phyloP scores from a whole-genome alignment of 2,113 vertebrate genomes.

The Catharus fuscescens region DNA sequence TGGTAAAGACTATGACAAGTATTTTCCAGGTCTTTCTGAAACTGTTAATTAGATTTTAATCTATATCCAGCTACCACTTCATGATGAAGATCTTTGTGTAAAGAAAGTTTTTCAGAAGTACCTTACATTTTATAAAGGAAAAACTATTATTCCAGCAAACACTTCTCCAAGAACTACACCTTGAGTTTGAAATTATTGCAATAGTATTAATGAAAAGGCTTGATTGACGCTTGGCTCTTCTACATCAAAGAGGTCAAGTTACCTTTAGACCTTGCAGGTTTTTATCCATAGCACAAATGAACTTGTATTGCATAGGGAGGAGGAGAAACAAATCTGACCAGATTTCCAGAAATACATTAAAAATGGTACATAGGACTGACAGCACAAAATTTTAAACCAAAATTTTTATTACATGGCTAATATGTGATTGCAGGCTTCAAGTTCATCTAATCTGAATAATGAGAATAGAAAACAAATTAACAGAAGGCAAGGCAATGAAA shows the following conservation, averaged over 20 bases:
- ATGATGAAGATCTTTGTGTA: neutral
- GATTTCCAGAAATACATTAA: neutral
- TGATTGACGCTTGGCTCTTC: neutral
- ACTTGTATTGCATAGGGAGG: neutral
- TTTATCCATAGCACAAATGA: neutral
- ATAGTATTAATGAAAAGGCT: neutral
- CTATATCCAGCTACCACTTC: accelerated
- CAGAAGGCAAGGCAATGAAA: neutral
- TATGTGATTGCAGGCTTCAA: neutral
- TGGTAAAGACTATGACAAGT: neutral
- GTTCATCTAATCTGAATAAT: neutral
- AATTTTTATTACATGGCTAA: neutral
- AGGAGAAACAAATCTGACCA: neutral
- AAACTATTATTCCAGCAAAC: neutral
- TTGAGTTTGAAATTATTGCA: neutral
- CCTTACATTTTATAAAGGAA: neutral
- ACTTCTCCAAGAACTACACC: neutral
- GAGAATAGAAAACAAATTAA: neutral
- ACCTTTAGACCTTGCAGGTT: neutral
- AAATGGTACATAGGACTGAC: neutral
- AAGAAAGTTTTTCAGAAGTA: neutral
- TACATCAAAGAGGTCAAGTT: neutral
- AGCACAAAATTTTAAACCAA: neutral
- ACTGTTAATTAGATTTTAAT: neutral
- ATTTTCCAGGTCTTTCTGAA: neutral